Conservation (phyloP, 2,113 vertebrate species). For the Gadus macrocephalus region DNA sequence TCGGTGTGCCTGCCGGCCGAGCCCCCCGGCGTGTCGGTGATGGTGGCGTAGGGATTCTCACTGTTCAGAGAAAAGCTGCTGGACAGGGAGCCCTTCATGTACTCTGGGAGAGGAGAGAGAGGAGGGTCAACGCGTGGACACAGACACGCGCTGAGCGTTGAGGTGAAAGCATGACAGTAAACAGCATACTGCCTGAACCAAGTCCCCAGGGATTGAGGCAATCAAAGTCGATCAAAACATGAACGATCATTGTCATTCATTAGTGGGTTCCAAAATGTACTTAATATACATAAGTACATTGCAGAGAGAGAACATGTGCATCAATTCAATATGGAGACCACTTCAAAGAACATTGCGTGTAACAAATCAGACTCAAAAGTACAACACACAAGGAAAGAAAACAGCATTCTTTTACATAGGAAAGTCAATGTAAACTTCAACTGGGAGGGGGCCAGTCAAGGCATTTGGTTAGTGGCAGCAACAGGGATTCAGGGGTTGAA, state of each 20-base stretch:
- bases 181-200: neutral
- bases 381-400: neutral
- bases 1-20: constrained; percentile 82
- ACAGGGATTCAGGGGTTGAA: neutral
- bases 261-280: too few species aligned
- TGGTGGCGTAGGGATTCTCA: constrained; percentile 95
- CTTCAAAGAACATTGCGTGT: too few species aligned
- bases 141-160: neutral
- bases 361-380: too few species aligned
- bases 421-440: too few species aligned
- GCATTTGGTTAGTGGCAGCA: constrained; percentile 14
- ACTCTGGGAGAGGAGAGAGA: constrained; percentile 67
- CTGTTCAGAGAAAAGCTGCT: constrained; percentile 89
- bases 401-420: constrained; percentile 11
- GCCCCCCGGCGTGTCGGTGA: constrained; percentile 80
- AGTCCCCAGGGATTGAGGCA: too few species aligned
- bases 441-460: constrained; percentile 3
- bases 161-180: too few species aligned
- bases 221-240: too few species aligned
- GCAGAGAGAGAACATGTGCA: too few species aligned
- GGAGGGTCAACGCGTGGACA: neutral
- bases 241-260: too few species aligned
- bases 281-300: too few species aligned
- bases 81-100: constrained; percentile 88
- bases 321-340: too few species aligned